Evolutionary conservation across 1,140 invertebrate genomes (phyloP), one percentile per base, ranked within the genome.

Genomic region (Asobara japonica): DNA sequence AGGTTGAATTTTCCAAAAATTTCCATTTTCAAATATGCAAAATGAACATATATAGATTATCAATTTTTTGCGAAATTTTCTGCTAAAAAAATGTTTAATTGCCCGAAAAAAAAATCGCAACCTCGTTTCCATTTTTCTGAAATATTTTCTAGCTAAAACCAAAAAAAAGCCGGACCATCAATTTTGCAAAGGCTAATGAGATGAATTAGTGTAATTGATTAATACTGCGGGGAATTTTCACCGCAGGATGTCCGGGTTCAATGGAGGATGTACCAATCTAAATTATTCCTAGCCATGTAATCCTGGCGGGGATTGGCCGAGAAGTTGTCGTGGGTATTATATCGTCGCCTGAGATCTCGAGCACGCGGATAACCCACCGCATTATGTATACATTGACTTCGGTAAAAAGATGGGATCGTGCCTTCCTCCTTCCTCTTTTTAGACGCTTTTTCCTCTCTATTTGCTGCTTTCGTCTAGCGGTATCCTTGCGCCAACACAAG

Each of bases 401-500:
- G 51, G 51, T 27, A 27, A 56, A 56, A 56, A 68, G 66, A 68
- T 68, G 56, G 10, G 29, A 68, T 72, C 65, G 51, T 67, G 51
- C 61, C 71, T 67, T 68, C 71, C 66, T 56, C 41, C 48, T 65
- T 56, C 33, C n/a, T 65, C 56, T 66, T 65, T 20, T n/a, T n/a
- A n/a, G 18, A 51, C 22, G 29, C 56, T 29, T 51, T 62, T 45
- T 45, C 25, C 56, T 67, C 56, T 65, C 65, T 67, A 64, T 72
- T n/a, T 48, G 60, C 45, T 65, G 67, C 65, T 67, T 27, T 65
- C 64, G 64, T 31, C 66, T 68, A 68, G 66, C 66, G 66, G 66
- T 68, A 45, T 45, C 29, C 65, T 4, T 16, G 61, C 33, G 62
- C 66, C 30, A 16, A 27, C 25, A 61, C 20, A 66, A 67, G 31